phyloP scores from a whole-genome alignment of 2,113 vertebrate genomes.

The Xenotilapia longispinis region DNA sequence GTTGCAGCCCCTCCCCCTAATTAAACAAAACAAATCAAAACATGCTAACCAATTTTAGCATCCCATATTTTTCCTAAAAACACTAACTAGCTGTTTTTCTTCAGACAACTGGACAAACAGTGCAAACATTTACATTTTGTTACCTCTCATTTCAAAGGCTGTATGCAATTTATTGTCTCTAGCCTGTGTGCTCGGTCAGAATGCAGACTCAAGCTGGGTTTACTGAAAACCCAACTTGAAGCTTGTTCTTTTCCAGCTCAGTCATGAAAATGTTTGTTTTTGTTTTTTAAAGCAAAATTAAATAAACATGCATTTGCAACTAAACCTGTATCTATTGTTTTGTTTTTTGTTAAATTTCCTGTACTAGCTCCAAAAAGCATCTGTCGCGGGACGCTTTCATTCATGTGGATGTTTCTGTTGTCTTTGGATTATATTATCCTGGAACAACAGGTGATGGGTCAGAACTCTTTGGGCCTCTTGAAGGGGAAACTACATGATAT shows the following conservation, averaged over 20 bases:
- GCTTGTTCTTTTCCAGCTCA: slow-evolving; percentile 18
- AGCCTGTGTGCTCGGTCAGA: neutral
- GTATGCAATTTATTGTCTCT: neutral
- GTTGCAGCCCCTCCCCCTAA: neutral
- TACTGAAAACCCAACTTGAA: slow-evolving; percentile 30
- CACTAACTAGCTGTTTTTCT: slow-evolving; percentile 9
- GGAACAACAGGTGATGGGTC: neutral
- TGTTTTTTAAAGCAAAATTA: slow-evolving; percentile 54
- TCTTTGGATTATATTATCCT: neutral
- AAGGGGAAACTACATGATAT: neutral
- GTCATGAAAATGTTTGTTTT: slow-evolving; percentile 15
- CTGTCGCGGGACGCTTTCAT: neutral
- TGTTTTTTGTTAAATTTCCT: neutral
- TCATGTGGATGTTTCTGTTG: neutral
- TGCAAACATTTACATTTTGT: neutral
- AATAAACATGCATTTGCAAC: slow-evolving; percentile 63
- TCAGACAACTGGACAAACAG: slow-evolving; percentile 14
- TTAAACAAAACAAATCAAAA: neutral
- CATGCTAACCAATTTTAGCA: neutral
- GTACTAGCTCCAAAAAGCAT: neutral
- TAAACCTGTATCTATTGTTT: neutral
- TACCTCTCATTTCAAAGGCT: slow-evolving; percentile 20
- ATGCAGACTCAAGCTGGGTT: slow-evolving; percentile 9
- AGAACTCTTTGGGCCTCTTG: neutral
- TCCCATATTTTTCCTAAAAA: neutral